Evolutionary conservation across 1,140 invertebrate species (phyloP).

Genomic region (Elysia chlorotica): DNA sequence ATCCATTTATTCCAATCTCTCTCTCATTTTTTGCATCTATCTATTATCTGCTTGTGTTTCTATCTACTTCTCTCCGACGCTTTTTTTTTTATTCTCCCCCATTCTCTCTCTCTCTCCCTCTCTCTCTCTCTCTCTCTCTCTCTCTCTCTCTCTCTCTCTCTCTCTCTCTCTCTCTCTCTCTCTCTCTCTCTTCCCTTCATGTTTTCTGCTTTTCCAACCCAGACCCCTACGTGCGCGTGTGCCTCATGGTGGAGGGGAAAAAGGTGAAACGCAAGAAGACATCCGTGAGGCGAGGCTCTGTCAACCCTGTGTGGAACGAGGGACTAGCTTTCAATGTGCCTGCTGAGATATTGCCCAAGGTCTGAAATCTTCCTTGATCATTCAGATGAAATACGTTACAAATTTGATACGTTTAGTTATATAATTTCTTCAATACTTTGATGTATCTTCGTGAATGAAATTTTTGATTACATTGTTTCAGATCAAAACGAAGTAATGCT

Average conservation of each 20-base stretch:
- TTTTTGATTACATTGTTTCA: no score
- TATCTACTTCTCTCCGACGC: no score
- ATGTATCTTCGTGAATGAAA: no score
- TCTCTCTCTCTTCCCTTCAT: background rate
- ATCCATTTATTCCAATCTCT: no score
- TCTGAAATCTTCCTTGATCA: no score
- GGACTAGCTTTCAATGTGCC: conserved; percentile 69
- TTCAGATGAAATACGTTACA: no score
- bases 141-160: background rate
- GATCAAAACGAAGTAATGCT: no score
- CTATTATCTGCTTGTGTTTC: no score
- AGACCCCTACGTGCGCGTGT: conserved; percentile 71
- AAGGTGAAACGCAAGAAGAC: conserved; percentile 70
- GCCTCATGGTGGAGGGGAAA: conserved; percentile 66
- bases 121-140: background rate
- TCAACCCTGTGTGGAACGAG: conserved; percentile 69
- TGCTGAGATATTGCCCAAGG: conserved; percentile 49
- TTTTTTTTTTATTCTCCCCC: background rate
- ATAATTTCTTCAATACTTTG: no score
- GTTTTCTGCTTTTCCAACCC: conserved; percentile 14
- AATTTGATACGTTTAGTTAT: no score
- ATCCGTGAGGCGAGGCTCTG: conserved; percentile 63
- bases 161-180: background rate
- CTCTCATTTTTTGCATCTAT: no score
- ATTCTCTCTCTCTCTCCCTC: background rate